Evolutionary conservation across 2,797 vertebrate genomes (phyloP), one percentile per base, ranked within the genome.

Genomic region (Cyprinella venusta): DNA sequence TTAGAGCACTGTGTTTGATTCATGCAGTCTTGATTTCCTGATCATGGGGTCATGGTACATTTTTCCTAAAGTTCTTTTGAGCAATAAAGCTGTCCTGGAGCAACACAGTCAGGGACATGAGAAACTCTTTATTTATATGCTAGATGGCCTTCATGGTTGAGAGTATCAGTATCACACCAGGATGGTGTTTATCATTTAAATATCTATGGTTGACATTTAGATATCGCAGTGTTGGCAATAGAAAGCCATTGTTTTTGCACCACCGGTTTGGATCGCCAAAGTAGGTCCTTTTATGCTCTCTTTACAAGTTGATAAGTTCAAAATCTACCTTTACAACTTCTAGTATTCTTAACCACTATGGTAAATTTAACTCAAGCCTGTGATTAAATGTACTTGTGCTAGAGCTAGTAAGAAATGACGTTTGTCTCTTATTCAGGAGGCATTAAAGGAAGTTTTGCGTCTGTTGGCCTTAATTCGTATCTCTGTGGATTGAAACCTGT

Each of bases 141-240:
- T 21, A 36, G 21, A 67, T 40, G 12, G 33, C 50, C 48, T 33
- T 67, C 19, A 72, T 54, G n/a, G 19, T 56, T 30, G 68, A 48
- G 12, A 18, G 26, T 69, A 65, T 68, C 36, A 68, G 36, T 74
- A 40, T 74, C 45, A 50, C 30, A 76, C 72, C 36, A 68, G 72
- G 72, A 82, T 68, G 72, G n/a, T 56, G 61, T 42, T 7, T 36
- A n/a, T 68, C 6, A 68, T 76, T 76, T 76, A 48, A 76, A 26
- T 82, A 45, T 76, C 33, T 33, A 45, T 36, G 48, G 26, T 75
- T 69, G 50, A 45, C 38, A 19, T 76, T 59, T 59, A 68, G 7
- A 75, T 45, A 42, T 52, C 13, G 10, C 38, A 59, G 6, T 45
- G 26, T 72, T 79, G 54, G 12, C 76, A 26, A 50, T 19, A 48